Percentiles rank a stretch among this genome's conserved stretches.
These are phyloP conservation scores for Pristis pectinata DNA, from an alignment of 2,797 vertebrate genomes.

Conservation along the genomic window DNA sequence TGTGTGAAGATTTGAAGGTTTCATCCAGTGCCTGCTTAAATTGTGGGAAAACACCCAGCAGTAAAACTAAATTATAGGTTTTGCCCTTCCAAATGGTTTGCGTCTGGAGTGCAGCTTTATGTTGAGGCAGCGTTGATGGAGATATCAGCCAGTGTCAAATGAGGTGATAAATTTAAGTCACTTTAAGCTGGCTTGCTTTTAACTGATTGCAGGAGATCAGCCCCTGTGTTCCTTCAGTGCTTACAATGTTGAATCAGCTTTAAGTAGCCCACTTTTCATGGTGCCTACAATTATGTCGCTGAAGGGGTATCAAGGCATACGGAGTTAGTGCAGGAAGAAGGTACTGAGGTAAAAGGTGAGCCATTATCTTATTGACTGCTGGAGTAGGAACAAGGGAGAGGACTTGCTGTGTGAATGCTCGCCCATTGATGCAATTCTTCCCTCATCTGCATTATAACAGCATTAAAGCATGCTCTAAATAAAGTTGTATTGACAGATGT, in stretches of 20 bases:
- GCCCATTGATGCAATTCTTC: background rate
- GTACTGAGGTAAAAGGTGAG: no score
- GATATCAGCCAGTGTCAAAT: background rate
- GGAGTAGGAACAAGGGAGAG: background rate
- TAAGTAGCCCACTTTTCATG: background rate
- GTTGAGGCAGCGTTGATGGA: background rate
- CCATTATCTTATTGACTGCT: no score
- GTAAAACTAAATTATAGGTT: slow-evolving; percentile 19
- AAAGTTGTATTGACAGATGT: background rate
- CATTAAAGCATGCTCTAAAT: background rate
- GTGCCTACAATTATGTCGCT: background rate
- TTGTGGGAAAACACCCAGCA: background rate
- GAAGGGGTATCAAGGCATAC: no score
- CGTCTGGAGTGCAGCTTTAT: background rate
- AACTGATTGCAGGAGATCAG: background rate
- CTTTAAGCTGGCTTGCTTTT: background rate
- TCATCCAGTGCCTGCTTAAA: background rate
- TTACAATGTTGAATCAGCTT: background rate
- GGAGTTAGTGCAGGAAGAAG: no score
- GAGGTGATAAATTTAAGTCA: background rate
- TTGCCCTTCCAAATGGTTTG: background rate
- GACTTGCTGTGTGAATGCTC: background rate
- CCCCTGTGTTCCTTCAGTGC: background rate
- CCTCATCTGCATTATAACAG: background rate
- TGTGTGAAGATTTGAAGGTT: background rate